Conservation (phyloP, 1,140 invertebrate species). For the Arctopsyche grandis region DNA sequence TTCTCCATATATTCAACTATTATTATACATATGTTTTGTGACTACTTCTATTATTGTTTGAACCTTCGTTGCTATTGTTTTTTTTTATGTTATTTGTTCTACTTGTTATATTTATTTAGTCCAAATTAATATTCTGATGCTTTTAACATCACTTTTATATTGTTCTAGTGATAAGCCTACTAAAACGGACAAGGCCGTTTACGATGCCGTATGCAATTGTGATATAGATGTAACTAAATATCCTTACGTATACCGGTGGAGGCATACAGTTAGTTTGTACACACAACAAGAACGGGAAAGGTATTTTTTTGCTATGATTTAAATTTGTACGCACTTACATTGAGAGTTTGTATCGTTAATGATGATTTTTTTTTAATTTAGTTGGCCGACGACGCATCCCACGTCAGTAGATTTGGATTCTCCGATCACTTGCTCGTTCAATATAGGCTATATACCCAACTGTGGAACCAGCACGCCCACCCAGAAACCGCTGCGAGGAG, state of each 20-base stretch:
- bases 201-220: conserved; percentile 70
- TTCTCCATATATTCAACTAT: too few relatives aligned
- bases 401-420: conserved; percentile 44
- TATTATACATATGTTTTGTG: too few relatives aligned
- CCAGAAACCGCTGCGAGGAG: conserved; percentile 41
- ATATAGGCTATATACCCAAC: conserved; percentile 49
- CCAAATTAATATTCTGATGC: too few relatives aligned
- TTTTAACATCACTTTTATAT: too few relatives aligned
- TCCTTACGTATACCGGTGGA: conserved; percentile 77
- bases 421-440: conserved; percentile 51
- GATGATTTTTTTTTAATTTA: conserved; percentile 24
- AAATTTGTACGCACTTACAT: neutral
- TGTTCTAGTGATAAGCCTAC: conserved; percentile 72
- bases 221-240: conserved; percentile 67
- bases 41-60: too few relatives aligned
- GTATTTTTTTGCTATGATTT: conserved; percentile 57
- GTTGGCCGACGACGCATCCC: conserved; percentile 42
- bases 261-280: conserved; percentile 69
- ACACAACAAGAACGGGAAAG: conserved; percentile 66
- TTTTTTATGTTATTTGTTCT: too few relatives aligned
- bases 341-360: neutral
- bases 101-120: too few relatives aligned
- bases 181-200: conserved; percentile 76
- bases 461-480: conserved; percentile 47
- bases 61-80: too few relatives aligned